Evolutionary conservation across 2,113 vertebrate genomes (phyloP).

Genomic region (Rhabdornis inornatus): DNA sequence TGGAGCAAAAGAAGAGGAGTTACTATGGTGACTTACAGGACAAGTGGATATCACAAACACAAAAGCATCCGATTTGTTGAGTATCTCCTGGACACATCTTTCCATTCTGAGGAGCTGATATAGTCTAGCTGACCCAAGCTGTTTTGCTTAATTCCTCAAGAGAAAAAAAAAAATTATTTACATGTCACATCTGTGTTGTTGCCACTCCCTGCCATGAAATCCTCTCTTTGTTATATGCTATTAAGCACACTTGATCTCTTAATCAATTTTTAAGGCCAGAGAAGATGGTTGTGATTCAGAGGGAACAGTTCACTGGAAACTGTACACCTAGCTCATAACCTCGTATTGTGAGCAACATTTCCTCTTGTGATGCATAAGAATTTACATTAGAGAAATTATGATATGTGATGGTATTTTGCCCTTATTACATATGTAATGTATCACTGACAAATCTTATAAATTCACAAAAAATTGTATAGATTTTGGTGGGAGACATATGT

Average conservation of each 20-base stretch:
- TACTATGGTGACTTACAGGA: not conserved
- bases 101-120: not conserved
- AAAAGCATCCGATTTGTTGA: not conserved
- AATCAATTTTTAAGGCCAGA: not conserved
- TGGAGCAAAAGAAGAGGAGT: not conserved
- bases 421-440: not conserved
- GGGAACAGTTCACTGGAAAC: not conserved
- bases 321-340: not conserved
- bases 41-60: not conserved
- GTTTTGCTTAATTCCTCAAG: not conserved
- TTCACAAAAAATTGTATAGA: not conserved
- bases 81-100: not conserved
- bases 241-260: not conserved
- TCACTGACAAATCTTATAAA: not conserved
- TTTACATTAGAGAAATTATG: not conserved
- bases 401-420: not conserved
- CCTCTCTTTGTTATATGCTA: not conserved
- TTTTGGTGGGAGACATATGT: not conserved
- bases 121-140: not conserved
- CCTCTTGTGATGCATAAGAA: not conserved
- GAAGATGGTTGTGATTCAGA: not conserved
- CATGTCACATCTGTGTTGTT: not conserved
- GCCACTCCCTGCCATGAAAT: not conserved
- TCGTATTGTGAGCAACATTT: not conserved
- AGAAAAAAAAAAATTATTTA: not conserved